Evolutionary conservation across 23 tunicate genomes (phyloP).

Genomic region (Ascidia mentula): DNA sequence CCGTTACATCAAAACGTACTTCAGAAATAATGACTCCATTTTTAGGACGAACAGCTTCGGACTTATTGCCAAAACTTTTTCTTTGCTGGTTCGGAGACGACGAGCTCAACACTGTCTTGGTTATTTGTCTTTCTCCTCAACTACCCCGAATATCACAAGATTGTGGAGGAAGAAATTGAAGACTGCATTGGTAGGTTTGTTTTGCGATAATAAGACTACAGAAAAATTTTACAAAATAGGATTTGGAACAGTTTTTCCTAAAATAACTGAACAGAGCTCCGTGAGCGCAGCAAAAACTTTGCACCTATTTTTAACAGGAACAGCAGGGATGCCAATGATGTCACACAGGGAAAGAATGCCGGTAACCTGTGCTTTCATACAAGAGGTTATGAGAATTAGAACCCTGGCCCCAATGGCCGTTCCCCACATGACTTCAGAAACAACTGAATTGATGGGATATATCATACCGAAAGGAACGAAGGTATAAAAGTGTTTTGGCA

Average conservation of each 20-base stretch:
- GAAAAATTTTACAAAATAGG: too few species aligned
- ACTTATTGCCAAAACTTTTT: slow-evolving; percentile 16
- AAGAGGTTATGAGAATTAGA: background rate
- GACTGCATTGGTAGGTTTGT: slow-evolving; percentile 26
- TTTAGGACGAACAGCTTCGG: background rate
- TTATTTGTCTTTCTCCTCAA: slow-evolving; percentile 7
- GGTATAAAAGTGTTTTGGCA: too few species aligned
- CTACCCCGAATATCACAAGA: slow-evolving; percentile 25
- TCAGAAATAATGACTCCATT: too few species aligned
- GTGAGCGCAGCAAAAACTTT: too few species aligned
- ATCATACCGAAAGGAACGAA: background rate
- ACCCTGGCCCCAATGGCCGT: background rate
- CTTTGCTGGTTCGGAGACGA: slow-evolving; percentile 46
- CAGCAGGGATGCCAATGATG: background rate
- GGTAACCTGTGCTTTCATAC: slow-evolving; percentile 12
- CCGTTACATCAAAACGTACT: too few species aligned
- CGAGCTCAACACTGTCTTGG: slow-evolving; percentile 32
- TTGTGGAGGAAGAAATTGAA: slow-evolving; percentile 25
- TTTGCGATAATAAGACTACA: too few species aligned
- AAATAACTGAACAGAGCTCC: too few species aligned
- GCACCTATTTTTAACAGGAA: too few species aligned
- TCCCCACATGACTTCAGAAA: background rate
- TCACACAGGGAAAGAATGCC: background rate
- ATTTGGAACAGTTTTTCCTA: too few species aligned
- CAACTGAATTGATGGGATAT: slow-evolving; percentile 6